A percentile compares a stretch with the other conserved stretches of the same genome.
These are phyloP conservation scores for Meleagris gallopavo DNA, from an alignment of 2,113 vertebrate genomes.

Conservation along the genomic window DNA sequence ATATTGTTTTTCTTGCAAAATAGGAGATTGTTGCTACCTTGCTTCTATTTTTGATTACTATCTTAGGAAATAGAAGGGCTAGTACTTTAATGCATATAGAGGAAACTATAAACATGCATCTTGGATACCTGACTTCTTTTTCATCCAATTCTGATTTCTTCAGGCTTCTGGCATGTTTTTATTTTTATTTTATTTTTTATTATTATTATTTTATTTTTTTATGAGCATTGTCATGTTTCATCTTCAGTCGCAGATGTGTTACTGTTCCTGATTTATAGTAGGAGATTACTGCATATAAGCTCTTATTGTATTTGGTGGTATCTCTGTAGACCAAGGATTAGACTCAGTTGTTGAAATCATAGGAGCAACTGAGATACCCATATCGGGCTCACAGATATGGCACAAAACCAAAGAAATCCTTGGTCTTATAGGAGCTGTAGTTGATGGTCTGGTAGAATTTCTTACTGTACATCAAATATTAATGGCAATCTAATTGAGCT, in stretches of 20 bases:
- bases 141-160: background rate
- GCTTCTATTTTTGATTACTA: background rate
- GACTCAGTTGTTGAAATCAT: background rate
- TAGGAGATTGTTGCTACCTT: background rate
- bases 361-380: background rate
- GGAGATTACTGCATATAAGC: background rate
- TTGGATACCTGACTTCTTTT: background rate
- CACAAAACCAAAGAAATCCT: background rate
- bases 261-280: background rate
- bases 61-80: background rate
- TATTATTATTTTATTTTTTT: too few species aligned
- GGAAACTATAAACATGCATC: background rate
- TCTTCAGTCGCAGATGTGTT: background rate
- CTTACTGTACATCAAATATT: background rate
- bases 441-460: background rate
- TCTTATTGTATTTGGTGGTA: background rate
- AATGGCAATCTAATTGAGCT: background rate
- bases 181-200: background rate
- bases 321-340: background rate
- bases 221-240: background rate
- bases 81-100: background rate
- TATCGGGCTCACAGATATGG: fast-evolving
- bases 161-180: background rate
- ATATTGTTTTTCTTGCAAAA: background rate
- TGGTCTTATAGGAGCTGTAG: background rate